A percentile compares a stretch with the other conserved stretches of the same genome.
Conservation (phyloP, 1,140 invertebrate species). For the Polypedilum vanderplanki region DNA sequence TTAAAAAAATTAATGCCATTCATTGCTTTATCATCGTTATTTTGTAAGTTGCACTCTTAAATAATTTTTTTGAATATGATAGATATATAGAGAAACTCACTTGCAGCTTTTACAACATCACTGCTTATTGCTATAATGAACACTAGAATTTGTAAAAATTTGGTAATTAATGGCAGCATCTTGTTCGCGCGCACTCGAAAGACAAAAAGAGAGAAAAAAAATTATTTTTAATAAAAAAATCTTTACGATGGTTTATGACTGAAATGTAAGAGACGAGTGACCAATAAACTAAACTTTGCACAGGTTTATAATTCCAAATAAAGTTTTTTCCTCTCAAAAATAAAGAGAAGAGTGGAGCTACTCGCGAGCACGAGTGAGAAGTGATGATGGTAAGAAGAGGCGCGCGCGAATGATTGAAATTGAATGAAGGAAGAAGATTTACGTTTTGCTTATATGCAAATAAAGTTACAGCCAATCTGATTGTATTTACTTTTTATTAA, state of each 20-base stretch:
- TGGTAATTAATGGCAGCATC: background rate
- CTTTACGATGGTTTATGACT: conserved; percentile 1
- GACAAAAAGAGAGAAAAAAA: background rate
- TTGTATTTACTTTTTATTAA: too few species aligned
- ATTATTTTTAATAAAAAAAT: background rate
- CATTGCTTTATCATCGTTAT: conserved; percentile 14
- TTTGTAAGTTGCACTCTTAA: background rate
- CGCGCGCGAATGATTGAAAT: background rate
- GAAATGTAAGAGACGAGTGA: conserved; percentile 21
- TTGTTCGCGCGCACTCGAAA: background rate
- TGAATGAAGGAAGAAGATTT: background rate
- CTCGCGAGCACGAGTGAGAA: background rate
- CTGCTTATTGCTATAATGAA: background rate
- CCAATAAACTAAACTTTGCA: conserved; percentile 21
- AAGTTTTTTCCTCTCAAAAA: background rate
- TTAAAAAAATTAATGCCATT: background rate
- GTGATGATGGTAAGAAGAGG: background rate
- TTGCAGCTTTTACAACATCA: conserved; percentile 17
- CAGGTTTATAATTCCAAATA: conserved; percentile 27
- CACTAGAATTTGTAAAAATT: background rate
- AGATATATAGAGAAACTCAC: background rate
- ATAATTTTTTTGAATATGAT: too few species aligned
- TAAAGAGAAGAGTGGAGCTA: background rate
- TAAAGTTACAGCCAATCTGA: too few species aligned
- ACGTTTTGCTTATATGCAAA: too few species aligned